A percentile compares a stretch with the other conserved stretches of the same genome.
Conservation (phyloP, 2,113 vertebrate genomes). For the Podarcis cretensis region DNA sequence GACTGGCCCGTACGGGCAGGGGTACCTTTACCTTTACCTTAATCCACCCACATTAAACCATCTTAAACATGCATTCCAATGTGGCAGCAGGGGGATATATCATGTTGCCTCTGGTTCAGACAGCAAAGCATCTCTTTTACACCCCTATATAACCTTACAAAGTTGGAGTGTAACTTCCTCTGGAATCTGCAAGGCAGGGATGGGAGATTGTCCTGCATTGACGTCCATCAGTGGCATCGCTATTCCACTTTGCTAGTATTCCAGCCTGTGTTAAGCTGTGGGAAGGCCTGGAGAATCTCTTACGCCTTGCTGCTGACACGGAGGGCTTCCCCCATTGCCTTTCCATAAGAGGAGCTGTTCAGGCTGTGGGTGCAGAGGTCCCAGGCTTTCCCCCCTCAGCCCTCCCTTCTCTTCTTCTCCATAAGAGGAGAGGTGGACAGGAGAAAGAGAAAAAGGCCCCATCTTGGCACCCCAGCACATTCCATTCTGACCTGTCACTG, state of each 20-base stretch:
- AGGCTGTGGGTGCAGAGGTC: background rate
- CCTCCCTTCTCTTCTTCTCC: slow-evolving; percentile 61
- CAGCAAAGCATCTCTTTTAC: no score
- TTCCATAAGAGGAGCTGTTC: slow-evolving; percentile 64
- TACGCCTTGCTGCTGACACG: background rate
- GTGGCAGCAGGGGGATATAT: background rate
- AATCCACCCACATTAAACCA: background rate
- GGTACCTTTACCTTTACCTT: no score
- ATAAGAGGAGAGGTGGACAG: slow-evolving; percentile 61
- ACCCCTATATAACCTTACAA: background rate
- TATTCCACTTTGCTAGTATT: background rate
- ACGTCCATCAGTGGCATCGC: background rate
- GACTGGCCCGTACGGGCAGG: no score
- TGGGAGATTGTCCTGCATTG: no score
- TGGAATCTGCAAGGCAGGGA: background rate
- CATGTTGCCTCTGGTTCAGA: background rate
- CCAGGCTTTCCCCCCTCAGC: background rate
- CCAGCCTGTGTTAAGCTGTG: background rate
- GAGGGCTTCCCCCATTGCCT: slow-evolving; percentile 59
- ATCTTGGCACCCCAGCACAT: slow-evolving; percentile 35
- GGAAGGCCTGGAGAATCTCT: background rate
- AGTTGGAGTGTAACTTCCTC: background rate
- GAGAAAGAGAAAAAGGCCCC: slow-evolving; percentile 35
- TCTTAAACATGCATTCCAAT: background rate
- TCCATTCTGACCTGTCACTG: slow-evolving; percentile 64